Percentiles rank a stretch among this genome's conserved stretches.
phyloP scores from a whole-genome alignment of 2,113 vertebrate species.

The Colius striatus region DNA sequence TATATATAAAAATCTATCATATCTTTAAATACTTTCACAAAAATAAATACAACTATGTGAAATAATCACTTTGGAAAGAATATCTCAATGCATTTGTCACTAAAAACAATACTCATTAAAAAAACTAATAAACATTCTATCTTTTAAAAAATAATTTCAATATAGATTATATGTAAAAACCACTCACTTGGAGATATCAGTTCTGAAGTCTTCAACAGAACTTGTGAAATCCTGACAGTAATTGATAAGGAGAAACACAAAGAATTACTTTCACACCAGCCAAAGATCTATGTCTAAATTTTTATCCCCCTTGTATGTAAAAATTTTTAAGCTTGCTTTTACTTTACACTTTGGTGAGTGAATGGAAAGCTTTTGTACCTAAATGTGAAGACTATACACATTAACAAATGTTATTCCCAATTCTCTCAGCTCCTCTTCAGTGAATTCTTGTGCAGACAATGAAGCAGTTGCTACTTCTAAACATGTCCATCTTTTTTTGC shows the following conservation, averaged over 20 bases:
- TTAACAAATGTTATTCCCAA: not conserved
- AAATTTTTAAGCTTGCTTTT: not conserved
- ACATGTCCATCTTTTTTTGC: not conserved
- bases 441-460: not conserved
- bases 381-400: not conserved
- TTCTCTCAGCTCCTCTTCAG: not conserved
- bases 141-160: not conserved
- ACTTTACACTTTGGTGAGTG: not conserved
- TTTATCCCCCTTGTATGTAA: not conserved
- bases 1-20: not conserved
- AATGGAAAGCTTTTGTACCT: not conserved
- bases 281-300: not conserved
- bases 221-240: not conserved
- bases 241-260: rapidly evolving
- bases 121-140: not conserved
- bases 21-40: not conserved
- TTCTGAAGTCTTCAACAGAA: not conserved
- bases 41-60: not conserved
- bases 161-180: not conserved
- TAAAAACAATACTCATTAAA: not conserved
- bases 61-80: not conserved
- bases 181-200: not conserved
- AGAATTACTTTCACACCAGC: not conserved
- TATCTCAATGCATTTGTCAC: rapidly evolving
- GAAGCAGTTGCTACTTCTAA: not conserved